phyloP scores from a whole-genome alignment of 1,140 invertebrate genomes.

The Neotoxoptera formosana region DNA sequence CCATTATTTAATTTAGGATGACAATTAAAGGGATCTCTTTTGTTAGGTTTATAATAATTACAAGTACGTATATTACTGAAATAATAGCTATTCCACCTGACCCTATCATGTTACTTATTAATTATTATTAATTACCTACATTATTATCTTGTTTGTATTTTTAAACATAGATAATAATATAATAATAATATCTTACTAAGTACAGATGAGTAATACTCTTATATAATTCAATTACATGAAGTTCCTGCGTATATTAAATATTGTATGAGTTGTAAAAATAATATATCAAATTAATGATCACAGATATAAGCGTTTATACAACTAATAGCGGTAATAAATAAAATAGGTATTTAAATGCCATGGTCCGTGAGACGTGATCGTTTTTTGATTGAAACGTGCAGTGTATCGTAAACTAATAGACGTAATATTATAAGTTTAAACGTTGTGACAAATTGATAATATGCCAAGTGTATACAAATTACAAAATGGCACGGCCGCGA shows the following conservation, averaged over 20 bases:
- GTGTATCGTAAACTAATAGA: neutral
- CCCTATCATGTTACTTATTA: no score
- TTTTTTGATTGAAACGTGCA: neutral
- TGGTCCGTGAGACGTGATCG: conserved; percentile 17
- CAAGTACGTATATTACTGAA: neutral
- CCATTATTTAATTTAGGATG: neutral
- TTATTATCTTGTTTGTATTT: no score
- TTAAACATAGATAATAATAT: no score
- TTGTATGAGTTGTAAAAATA: neutral
- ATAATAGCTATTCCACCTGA: no score
- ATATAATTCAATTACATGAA: neutral
- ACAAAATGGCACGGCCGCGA: neutral
- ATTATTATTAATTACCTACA: no score
- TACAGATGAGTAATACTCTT: neutral
- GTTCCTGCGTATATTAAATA: neutral
- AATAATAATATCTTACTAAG: neutral
- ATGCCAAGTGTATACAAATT: neutral
- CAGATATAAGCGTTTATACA: neutral
- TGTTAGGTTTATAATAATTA: neutral
- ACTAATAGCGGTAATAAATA: neutral
- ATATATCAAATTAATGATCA: neutral
- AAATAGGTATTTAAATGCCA: neutral
- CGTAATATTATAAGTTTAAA: neutral
- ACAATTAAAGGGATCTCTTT: neutral
- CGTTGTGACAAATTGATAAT: neutral